These are phyloP conservation scores for Agonopterix alstromeriana DNA, from an alignment of 2,888 invertebrate species.

Conservation along the genomic window DNA sequence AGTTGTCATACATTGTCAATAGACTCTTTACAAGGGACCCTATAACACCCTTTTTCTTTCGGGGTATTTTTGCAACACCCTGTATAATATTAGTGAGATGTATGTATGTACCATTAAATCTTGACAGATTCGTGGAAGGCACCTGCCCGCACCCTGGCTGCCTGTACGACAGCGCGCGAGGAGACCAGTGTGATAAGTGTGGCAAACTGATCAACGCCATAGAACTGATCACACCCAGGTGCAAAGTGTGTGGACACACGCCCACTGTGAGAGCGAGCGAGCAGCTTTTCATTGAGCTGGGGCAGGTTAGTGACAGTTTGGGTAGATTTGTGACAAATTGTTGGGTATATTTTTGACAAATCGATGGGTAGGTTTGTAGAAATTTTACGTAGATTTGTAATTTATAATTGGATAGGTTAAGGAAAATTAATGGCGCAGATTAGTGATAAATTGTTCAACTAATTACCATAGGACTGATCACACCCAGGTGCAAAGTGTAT, in stretches of 20 bases:
- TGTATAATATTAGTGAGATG: no score
- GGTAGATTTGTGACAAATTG: conserved; percentile 78
- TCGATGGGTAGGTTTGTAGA: conserved; percentile 80
- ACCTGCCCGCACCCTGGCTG: conserved; percentile 93
- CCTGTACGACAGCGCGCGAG: conserved; percentile 93
- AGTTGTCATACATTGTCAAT: no score
- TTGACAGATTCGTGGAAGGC: conserved; percentile 92
- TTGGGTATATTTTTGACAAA: no score
- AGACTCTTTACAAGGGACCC: no score
- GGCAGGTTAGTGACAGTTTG: conserved; percentile 77
- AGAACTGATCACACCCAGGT: conserved; percentile 87
- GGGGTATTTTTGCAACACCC: no score
- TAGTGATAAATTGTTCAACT: conserved; percentile 97
- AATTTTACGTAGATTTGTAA: no score
- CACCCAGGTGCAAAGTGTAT: conserved; percentile 90
- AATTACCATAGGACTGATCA: conserved; percentile 88
- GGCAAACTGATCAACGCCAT: conserved; percentile 96
- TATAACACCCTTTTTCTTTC: no score
- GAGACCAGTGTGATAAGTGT: conserved; percentile 99
- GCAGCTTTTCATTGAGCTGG: conserved; percentile 96
- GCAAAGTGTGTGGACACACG: conserved; percentile 86
- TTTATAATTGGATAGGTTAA: no score
- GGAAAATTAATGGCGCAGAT: no score
- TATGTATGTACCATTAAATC: no score
- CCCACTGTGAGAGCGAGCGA: conserved; percentile 87